Conservation (phyloP, 2,888 invertebrate species). For the Cryptosula pallasiana region DNA sequence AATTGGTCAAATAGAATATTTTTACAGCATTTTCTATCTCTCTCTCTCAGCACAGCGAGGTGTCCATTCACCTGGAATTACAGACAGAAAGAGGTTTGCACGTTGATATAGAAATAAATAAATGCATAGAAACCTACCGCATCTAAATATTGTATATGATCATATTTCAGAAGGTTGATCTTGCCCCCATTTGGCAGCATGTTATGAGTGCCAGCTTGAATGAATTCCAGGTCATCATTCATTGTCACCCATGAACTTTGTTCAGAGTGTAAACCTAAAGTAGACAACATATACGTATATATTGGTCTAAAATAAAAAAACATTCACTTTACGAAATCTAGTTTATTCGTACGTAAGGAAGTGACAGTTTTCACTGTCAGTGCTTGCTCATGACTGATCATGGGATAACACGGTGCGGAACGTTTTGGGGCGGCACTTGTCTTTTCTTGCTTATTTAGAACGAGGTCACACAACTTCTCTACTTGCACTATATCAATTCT, state of each 20-base stretch:
- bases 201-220: not conserved
- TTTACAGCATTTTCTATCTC: no score
- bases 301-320: no score
- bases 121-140: not conserved
- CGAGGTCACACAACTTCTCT: not conserved
- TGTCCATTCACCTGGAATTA: no score
- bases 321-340: no score
- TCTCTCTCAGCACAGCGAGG: no score
- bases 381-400: not conserved
- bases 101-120: no score
- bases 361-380: not conserved
- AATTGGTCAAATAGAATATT: no score
- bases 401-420: not conserved
- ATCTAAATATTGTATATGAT: not conserved
- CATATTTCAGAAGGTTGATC: not conserved
- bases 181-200: not conserved
- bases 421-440: not conserved
- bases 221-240: not conserved
- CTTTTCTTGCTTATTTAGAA: not conserved
- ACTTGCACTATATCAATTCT: not conserved
- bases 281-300: no score
- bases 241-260: not conserved
- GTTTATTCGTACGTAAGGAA: not conserved
- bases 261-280: not conserved
- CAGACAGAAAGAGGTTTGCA: no score